Evolutionary conservation across 2,888 invertebrate genomes (phyloP).

Genomic region (Theretra japonica): DNA sequence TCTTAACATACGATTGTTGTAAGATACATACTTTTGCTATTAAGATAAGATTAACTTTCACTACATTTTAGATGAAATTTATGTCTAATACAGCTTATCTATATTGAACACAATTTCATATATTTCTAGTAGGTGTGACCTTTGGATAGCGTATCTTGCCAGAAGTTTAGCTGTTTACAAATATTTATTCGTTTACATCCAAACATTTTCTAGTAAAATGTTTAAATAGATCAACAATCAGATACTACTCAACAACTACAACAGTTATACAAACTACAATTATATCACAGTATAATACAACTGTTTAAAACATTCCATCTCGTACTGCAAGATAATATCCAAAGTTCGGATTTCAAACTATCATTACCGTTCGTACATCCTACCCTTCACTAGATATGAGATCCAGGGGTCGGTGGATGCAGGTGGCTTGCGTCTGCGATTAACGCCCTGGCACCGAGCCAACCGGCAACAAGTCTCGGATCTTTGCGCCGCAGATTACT

Average conservation of each 20-base stretch:
- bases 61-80: neutral
- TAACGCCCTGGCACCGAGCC: conserved; percentile 60
- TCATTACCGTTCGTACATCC: conserved; percentile 18
- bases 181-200: no score
- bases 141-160: no score
- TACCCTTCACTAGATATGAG: conserved; percentile 34
- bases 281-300: neutral
- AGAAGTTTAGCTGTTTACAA: no score
- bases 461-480: conserved; percentile 54
- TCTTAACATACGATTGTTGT: neutral
- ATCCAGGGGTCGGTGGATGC: conserved; percentile 51
- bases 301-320: neutral
- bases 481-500: conserved; percentile 28
- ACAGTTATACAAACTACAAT: neutral
- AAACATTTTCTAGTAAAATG: no score
- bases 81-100: no score
- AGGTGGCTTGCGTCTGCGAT: conserved; percentile 59
- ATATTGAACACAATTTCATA: neutral
- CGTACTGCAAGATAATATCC: neutral
- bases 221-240: no score
- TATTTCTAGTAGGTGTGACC: neutral
- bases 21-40: neutral
- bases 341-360: neutral
- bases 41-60: neutral
- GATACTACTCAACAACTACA: no score